phyloP scores from a whole-genome alignment of 2,113 vertebrate genomes.

The Carettochelys insculpta region DNA sequence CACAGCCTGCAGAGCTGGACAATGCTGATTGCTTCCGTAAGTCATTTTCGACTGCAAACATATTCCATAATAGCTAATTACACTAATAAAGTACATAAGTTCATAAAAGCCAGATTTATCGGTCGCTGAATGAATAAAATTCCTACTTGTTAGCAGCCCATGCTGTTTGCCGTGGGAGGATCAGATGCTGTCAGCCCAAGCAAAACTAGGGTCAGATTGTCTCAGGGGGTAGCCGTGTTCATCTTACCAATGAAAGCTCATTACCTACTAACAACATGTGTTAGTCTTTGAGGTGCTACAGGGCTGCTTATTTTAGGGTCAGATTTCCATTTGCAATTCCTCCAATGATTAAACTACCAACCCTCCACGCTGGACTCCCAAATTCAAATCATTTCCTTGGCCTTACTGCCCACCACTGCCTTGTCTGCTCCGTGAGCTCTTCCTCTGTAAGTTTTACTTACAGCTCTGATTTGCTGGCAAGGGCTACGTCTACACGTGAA shows the following conservation, averaged over 20 bases:
- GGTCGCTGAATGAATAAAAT: fast-evolving
- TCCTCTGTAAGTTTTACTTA: background rate
- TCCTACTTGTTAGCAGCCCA: background rate
- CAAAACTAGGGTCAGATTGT: background rate
- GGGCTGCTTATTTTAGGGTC: too few relatives aligned
- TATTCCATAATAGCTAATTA: background rate
- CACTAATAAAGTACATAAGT: background rate
- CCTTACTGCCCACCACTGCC: background rate
- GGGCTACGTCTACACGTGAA: too few relatives aligned
- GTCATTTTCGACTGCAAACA: background rate
- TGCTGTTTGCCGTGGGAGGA: background rate
- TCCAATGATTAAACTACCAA: background rate
- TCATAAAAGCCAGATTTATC: background rate
- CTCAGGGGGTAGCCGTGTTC: too few relatives aligned
- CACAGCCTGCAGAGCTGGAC: background rate
- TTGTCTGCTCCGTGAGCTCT: background rate
- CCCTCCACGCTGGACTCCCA: background rate
- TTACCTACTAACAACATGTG: too few relatives aligned
- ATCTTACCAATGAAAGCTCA: too few relatives aligned
- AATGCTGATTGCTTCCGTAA: background rate
- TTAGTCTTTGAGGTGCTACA: too few relatives aligned
- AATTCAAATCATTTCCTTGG: background rate
- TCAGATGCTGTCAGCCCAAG: background rate
- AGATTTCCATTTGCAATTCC: too few relatives aligned
- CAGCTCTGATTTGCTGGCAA: background rate